Percentiles rank a stretch among this genome's conserved stretches.
Evolutionary conservation across 2,888 invertebrate genomes (phyloP).

Genomic region (Caenorhabditis uteleia): DNA sequence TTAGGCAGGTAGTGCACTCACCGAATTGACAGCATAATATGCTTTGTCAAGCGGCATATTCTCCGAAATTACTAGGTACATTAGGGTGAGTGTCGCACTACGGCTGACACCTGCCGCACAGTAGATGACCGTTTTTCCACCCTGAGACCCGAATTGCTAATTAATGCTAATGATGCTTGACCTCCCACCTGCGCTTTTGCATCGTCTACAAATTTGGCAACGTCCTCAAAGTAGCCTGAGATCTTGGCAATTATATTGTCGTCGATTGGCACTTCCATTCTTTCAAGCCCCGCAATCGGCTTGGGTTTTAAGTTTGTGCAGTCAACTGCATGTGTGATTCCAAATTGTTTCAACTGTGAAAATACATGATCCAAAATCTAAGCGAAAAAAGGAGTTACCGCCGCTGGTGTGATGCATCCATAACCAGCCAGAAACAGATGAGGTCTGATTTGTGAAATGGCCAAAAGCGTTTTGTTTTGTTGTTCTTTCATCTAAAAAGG

Average conservation of each 20-base stretch:
- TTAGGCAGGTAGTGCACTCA: not conserved
- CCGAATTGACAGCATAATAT: constrained; percentile 45
- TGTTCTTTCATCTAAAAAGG: not conserved
- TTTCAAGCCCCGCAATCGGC: constrained; percentile 25
- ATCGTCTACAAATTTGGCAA: constrained; percentile 46
- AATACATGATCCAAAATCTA: not conserved
- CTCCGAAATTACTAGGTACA: constrained; percentile 44
- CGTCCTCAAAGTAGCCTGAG: constrained; percentile 43
- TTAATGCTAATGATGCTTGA: not conserved
- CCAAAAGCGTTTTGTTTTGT: constrained; percentile 15
- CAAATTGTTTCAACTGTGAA: constrained; percentile 48
- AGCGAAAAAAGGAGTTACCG: constrained; percentile 18
- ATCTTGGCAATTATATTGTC: constrained; percentile 44
- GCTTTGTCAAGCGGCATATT: constrained; percentile 44
- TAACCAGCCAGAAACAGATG: constrained; percentile 53
- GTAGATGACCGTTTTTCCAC: constrained; percentile 44
- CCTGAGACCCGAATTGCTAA: constrained; percentile 12
- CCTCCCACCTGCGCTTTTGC: constrained; percentile 43
- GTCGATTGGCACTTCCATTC: constrained; percentile 43
- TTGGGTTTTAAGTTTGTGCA: constrained; percentile 60
- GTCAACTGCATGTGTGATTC: constrained; percentile 65
- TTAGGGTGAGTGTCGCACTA: constrained; percentile 43
- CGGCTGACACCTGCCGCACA: constrained; percentile 54
- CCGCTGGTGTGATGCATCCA: constrained; percentile 49
- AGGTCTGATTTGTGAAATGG: constrained; percentile 47